Evolutionary conservation across 1,140 invertebrate genomes (phyloP).

Genomic region (Lepidostoma basale): DNA sequence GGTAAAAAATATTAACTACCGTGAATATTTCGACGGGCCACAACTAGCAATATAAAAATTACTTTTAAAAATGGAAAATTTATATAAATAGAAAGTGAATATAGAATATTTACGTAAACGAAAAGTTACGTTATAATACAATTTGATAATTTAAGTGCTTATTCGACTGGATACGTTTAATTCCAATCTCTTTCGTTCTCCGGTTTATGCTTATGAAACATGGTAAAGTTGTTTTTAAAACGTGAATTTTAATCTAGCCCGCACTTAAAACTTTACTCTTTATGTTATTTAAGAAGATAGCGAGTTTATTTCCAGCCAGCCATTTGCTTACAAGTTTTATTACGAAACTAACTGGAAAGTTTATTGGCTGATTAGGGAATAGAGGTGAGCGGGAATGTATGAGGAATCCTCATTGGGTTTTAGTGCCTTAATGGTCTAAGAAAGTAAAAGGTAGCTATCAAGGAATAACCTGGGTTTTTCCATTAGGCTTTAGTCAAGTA

Average conservation of each 20-base stretch:
- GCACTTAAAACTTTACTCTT: constrained; percentile 8
- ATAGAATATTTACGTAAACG: no score
- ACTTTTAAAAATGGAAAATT: no score
- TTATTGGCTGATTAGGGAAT: constrained; percentile 18
- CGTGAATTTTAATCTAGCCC: constrained; percentile 5
- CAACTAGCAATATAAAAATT: no score
- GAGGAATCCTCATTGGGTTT: not conserved
- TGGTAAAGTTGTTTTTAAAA: no score
- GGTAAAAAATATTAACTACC: no score
- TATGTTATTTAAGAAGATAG: constrained; percentile 1
- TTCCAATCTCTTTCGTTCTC: no score
- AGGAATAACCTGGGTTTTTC: not conserved
- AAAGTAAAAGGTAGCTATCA: not conserved
- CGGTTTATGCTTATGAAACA: no score
- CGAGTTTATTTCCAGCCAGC: not conserved
- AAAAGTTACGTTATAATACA: no score
- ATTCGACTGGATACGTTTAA: no score
- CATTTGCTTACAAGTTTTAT: constrained; percentile 14
- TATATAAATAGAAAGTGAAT: no score
- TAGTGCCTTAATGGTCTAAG: not conserved
- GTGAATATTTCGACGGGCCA: no score
- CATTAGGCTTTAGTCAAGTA: constrained; percentile 3
- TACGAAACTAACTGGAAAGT: not conserved
- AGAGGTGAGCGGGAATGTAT: not conserved
- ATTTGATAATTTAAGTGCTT: no score